Evolutionary conservation across 1,140 invertebrate genomes (phyloP).

Genomic region (Ceratina calcarata): DNA sequence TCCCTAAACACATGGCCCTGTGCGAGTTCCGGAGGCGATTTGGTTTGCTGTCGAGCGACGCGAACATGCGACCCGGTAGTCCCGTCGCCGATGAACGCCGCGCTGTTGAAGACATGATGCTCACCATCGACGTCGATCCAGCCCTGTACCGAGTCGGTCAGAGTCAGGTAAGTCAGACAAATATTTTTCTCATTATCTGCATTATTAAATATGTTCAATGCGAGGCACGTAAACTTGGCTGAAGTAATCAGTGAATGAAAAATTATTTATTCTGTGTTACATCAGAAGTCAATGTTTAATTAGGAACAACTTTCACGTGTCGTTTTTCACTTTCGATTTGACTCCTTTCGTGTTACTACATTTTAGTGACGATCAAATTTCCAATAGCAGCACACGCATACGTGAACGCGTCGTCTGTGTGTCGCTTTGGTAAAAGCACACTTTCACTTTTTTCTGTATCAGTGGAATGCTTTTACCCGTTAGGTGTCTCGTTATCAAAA

Average conservation of each 20-base stretch:
- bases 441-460: constrained; percentile 25
- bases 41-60: constrained; percentile 84
- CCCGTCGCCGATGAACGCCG: constrained; percentile 83
- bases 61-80: constrained; percentile 79
- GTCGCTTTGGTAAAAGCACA: not conserved
- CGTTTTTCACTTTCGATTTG: constrained; percentile 1
- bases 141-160: constrained; percentile 93
- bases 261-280: too few species aligned
- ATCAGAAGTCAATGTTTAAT: too few species aligned
- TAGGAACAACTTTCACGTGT: not conserved
- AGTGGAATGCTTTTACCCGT: constrained; percentile 1
- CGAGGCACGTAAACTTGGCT: too few species aligned
- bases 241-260: too few species aligned
- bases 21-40: constrained; percentile 94
- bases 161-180: constrained; percentile 88
- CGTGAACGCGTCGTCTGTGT: not conserved
- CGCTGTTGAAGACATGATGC: constrained; percentile 89
- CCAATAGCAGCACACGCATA: not conserved
- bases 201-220: not conserved
- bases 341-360: not conserved
- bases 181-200: not conserved
- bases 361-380: not conserved
- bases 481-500: constrained; percentile 14
- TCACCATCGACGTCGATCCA: constrained; percentile 92
- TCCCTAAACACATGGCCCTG: constrained; percentile 93